Base-by-base conservation (phyloP, 2,797 vertebrate genomes). In the Xiphorhynchus erythropygius region DNA sequence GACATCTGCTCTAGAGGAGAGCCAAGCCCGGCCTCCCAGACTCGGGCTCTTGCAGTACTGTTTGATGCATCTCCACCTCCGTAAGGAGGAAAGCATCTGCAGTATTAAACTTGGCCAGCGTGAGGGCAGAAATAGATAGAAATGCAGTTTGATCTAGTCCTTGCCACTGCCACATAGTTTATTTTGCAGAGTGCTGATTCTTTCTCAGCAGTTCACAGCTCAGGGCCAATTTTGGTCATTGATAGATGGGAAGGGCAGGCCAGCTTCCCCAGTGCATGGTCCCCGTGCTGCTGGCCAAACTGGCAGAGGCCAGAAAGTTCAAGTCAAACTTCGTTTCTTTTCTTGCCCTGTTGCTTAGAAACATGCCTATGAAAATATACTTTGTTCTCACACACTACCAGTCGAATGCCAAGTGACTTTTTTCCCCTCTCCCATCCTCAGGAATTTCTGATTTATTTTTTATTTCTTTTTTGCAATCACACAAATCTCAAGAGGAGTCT, bases 351-450 rank as follows among this genome's bases (percentile, higher is more conserved):
- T 98, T 97, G 97, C 98, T 75, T 95, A 97, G 98, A 95, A 97
- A 98, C 98, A 79, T 1, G 86, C 86, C 94, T 93, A 92, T 97
- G 95, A 98, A 97, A 98, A 97, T 97, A 97, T 96, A 94, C 80
- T 97, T 83, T 80, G 94, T 95, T 97, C 96, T 97, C 90, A 95
- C 93, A 93, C 46, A 19, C 91, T 93, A 95, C 96, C 94, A 96
- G 92, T 85, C 5, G 13, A 83, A 89, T 93, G 96, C 96, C 95
- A 93, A 96, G 89, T 85, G 95, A 90, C 19, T 80, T 96, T 92
- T 95, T 86, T 70, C 82, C 77, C 64, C 80, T 91, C 94, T 94
- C 90, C 77, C 84, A 19, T 95, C 87, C 95, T 97, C 85, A 97
- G 80, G 97, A 97, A 97, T 94, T 93, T 84, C 74, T 87, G 69